Evolutionary conservation across 2,113 vertebrate genomes (phyloP).

Genomic region (Serilophus lunatus): DNA sequence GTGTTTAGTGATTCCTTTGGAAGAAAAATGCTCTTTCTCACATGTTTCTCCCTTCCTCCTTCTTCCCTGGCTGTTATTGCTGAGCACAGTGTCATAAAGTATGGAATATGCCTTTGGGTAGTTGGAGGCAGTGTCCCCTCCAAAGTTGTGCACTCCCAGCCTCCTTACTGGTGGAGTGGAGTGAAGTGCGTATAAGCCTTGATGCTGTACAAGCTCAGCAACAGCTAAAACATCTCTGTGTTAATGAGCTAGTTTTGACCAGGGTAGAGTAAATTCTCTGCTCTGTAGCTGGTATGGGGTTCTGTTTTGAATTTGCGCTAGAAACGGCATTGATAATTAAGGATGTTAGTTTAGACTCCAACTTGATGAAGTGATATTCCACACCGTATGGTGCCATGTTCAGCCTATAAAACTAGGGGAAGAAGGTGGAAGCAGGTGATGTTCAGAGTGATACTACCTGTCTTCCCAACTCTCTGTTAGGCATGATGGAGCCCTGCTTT

Average conservation of each 20-base stretch:
- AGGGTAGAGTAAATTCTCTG: background rate
- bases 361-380: background rate
- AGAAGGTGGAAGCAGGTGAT: background rate
- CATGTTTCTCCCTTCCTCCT: background rate
- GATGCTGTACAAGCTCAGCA: background rate
- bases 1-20: background rate
- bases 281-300: background rate
- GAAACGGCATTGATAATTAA: background rate
- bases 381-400: background rate
- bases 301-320: background rate
- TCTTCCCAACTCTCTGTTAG: background rate
- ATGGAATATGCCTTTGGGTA: background rate
- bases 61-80: background rate
- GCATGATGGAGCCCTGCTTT: background rate
- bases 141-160: fast-evolving
- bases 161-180: fast-evolving
- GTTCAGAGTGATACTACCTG: background rate
- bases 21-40: background rate
- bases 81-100: fast-evolving
- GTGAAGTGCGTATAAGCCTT: background rate
- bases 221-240: background rate
- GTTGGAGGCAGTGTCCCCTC: background rate
- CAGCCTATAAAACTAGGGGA: background rate
- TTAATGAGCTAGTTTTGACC: background rate
- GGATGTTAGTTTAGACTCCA: background rate